These are phyloP conservation scores for Paguma larvata DNA, from an alignment of 2,797 vertebrate genomes.

Conservation along the genomic window DNA sequence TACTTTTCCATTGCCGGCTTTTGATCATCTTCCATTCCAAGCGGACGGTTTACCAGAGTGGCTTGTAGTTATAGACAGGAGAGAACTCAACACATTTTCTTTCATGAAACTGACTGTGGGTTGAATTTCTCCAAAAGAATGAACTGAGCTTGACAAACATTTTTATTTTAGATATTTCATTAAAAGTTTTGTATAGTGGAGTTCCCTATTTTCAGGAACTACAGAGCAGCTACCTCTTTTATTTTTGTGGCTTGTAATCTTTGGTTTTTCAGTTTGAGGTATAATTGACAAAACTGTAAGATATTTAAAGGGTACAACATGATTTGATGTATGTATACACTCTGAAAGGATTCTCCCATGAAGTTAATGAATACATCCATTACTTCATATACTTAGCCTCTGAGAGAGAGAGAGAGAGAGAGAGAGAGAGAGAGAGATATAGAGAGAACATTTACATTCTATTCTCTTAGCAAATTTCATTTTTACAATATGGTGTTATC, in stretches of 20 bases:
- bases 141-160: background rate
- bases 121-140: background rate
- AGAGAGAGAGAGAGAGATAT: background rate
- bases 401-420: background rate
- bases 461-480: background rate
- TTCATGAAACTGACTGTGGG: background rate
- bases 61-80: background rate
- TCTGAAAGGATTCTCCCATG: background rate
- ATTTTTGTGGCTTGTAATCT: background rate
- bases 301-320: background rate
- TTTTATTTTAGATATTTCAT: slow-evolving; percentile 31
- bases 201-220: background rate
- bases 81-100: background rate
- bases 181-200: background rate
- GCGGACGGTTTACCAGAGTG: background rate
- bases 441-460: background rate
- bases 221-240: background rate
- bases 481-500: background rate
- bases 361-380: background rate
- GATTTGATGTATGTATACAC: background rate
- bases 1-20: background rate
- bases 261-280: background rate
- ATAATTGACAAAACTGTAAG: background rate
- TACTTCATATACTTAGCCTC: background rate
- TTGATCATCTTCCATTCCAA: background rate